These are phyloP conservation scores for Otis tarda DNA, from an alignment of 2,113 vertebrate species.

Conservation along the genomic window DNA sequence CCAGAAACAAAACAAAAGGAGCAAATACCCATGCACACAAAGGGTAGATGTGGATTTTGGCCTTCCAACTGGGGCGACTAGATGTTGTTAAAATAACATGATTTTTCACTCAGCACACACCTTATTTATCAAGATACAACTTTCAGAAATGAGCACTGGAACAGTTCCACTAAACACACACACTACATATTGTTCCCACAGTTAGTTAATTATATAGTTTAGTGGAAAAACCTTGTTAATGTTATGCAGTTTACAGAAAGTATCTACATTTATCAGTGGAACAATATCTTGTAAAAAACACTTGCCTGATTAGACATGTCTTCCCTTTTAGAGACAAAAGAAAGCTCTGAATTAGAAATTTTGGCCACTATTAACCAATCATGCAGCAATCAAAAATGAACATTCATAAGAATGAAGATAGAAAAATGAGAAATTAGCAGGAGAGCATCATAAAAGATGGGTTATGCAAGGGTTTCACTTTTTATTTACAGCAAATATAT, in stretches of 20 bases:
- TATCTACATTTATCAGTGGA: neutral
- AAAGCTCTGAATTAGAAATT: neutral
- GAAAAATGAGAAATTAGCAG: neutral
- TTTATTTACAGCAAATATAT: conserved; percentile 70
- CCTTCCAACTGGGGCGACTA: neutral
- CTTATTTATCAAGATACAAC: conserved; percentile 31
- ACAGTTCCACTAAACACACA: conserved; percentile 2
- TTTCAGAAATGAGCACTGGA: conserved; percentile 12
- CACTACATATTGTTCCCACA: neutral
- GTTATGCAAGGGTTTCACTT: neutral
- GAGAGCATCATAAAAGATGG: neutral
- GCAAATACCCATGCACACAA: neutral
- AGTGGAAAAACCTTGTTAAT: neutral
- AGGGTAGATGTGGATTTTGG: neutral
- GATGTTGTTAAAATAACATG: neutral
- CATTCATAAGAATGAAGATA: neutral
- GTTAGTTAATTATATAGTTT: conserved; percentile 9
- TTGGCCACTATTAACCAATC: neutral
- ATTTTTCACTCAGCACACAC: neutral
- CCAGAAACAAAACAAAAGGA: neutral
- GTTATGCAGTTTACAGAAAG: neutral
- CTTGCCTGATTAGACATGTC: neutral
- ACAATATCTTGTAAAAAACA: neutral
- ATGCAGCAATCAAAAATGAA: neutral
- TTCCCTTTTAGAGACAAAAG: neutral